phyloP scores from a whole-genome alignment of 2,888 invertebrate species.

The Luperina testacea region DNA sequence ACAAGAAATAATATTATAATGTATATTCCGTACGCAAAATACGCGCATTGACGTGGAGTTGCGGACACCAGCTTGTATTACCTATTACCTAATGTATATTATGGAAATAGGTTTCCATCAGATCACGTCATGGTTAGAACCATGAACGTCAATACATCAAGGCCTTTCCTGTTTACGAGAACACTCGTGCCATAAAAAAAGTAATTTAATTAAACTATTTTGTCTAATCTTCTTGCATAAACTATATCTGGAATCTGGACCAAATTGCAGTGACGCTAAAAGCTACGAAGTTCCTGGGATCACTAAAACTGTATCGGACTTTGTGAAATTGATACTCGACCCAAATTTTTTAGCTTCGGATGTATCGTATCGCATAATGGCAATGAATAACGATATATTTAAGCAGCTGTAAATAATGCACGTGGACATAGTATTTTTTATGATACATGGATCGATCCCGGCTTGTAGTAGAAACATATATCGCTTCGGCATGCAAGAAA shows the following conservation, averaged over 20 bases:
- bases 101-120: not conserved
- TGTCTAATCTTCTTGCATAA: not conserved
- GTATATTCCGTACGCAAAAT: no score
- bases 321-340: constrained; percentile 20
- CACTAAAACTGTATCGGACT: not conserved
- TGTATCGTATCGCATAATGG: constrained; percentile 3
- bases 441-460: not conserved
- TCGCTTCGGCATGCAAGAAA: constrained; percentile 7
- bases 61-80: no score
- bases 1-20: constrained; percentile 3
- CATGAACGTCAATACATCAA: constrained; percentile 42
- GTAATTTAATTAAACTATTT: constrained; percentile 6
- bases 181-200: constrained; percentile 12
- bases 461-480: not conserved
- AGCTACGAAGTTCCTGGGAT: not conserved
- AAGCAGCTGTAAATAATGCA: not conserved
- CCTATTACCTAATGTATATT: not conserved
- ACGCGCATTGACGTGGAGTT: no score
- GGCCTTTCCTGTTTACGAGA: constrained; percentile 39
- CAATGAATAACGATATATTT: constrained; percentile 9
- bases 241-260: not conserved
- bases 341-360: not conserved
- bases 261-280: constrained; percentile 13
- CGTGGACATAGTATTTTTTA: not conserved
- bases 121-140: constrained; percentile 38